phyloP scores from a whole-genome alignment of 2,888 invertebrate genomes.

The Temnothorax ravouxi region DNA sequence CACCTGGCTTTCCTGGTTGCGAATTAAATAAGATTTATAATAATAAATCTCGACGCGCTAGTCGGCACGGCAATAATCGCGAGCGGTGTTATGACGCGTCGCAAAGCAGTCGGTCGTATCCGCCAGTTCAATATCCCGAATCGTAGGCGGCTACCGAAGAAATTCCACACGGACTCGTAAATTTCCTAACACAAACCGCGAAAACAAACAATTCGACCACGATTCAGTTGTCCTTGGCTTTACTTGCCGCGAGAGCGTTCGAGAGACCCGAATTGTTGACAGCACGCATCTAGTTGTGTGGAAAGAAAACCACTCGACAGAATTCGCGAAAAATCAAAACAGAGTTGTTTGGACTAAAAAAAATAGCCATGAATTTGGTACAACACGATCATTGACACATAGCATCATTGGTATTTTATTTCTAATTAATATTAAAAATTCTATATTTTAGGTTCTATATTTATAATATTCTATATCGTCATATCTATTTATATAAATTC shows the following conservation, averaged over 20 bases:
- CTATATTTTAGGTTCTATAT: not conserved
- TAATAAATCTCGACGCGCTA: not conserved
- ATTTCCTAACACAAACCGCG: slow-evolving; percentile 46
- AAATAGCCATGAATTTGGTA: too few relatives aligned
- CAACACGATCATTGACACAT: too few relatives aligned
- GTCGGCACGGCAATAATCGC: slow-evolving; percentile 1
- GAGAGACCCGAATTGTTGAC: slow-evolving; percentile 11
- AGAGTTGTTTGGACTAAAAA: too few relatives aligned
- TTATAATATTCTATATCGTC: not conserved
- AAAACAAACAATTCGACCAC: slow-evolving; percentile 33
- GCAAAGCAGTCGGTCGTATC: not conserved
- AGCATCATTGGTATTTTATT: too few relatives aligned
- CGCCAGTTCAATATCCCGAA: slow-evolving; percentile 41
- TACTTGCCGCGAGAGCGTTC: slow-evolving; percentile 17
- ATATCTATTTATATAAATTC: not conserved
- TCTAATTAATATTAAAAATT: too few relatives aligned
- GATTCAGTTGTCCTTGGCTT: slow-evolving; percentile 50
- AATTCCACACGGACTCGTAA: slow-evolving; percentile 50
- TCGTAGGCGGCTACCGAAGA: slow-evolving; percentile 3
- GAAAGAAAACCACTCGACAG: too few relatives aligned
- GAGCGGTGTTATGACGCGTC: not conserved
- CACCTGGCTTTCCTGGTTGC: not conserved
- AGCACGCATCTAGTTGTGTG: not conserved
- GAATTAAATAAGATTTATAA: slow-evolving; percentile 5
- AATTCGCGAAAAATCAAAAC: too few relatives aligned